Base-by-base conservation (phyloP, 2,888 invertebrate genomes). In the Nasonovia ribisnigri region DNA sequence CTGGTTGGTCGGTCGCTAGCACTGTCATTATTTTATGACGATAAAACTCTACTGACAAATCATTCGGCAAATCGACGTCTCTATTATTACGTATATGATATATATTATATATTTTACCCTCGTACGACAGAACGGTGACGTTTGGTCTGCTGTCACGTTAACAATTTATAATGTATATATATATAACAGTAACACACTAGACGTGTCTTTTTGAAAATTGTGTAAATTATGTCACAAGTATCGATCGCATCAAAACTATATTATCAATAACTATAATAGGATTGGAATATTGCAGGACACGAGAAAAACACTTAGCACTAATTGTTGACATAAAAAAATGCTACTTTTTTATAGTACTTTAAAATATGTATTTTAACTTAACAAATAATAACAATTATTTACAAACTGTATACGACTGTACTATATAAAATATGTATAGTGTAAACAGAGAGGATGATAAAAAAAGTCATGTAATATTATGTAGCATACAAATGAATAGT, bases 51-150 rank as follows among this genome's bases (percentile, higher is more conserved):
- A 43, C 11, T n/a, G 54, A 84, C 92, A 88, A 88, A 92, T 92
- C 67, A 42, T 60, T 77, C 54, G 43, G 77, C 10, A 92, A 88
- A 88, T 92, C 48, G 88, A 89, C 88, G n/a, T 92, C 92, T 89
- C 92, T 88, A 84, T 92, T 92, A 92, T 92, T 36, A 51, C n/a
- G 24, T 20, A 43, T 8, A 77, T 57, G 5, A 26, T 57, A 57
- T 57, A 20, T 92, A 92, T 92, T 26, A 48, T 36, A 60, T 29
- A 54, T 84, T 91, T 77, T 51, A 54, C 84, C 91, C 84, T 91
- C 43, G 10, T 36, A 24, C 54, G 29, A 42, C 42, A 13, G 26
- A 84, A 36, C 11, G 11, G 24, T 86, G 57, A 57, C 60, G n/a
- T 86, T 86, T 36, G n/a, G 91, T 91, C 10, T 54, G 43, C 57